Conservation (phyloP, 2,888 invertebrate genomes). For the Danaus chrysippus region DNA sequence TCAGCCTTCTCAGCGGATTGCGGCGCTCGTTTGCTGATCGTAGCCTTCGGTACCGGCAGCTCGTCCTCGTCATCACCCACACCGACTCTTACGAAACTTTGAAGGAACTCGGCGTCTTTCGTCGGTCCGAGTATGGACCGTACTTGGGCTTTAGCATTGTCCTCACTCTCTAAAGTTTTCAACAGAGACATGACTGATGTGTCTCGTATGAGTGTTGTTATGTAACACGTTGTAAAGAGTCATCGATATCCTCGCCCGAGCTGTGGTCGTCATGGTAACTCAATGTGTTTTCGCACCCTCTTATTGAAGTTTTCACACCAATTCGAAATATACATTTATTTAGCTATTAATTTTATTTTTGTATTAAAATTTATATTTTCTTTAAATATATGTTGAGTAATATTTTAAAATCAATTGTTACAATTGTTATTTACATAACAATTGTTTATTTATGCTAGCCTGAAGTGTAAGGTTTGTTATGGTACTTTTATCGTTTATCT, state of each 20-base stretch:
- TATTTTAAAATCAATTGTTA: no score
- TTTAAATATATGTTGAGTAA: not conserved
- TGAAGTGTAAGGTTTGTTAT: no score
- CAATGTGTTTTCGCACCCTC: conserved; percentile 68
- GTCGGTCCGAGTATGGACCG: conserved; percentile 82
- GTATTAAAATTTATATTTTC: not conserved
- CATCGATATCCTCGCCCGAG: conserved; percentile 68
- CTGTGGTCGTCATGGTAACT: conserved; percentile 68
- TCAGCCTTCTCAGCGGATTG: conserved; percentile 53
- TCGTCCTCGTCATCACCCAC: conserved; percentile 78
- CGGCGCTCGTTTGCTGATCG: conserved; percentile 67
- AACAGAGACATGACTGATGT: conserved; percentile 18
- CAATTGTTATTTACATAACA: no score
- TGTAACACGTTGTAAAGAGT: conserved; percentile 57
- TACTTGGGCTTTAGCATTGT: conserved; percentile 69
- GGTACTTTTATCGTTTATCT: no score
- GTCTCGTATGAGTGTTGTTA: conserved; percentile 39
- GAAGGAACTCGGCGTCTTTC: conserved; percentile 86
- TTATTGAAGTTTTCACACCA: conserved; percentile 46
- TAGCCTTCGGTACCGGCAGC: conserved; percentile 59
- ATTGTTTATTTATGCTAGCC: no score
- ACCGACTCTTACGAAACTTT: conserved; percentile 88
- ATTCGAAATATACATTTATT: conserved; percentile 37
- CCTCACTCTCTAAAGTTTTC: conserved; percentile 51
- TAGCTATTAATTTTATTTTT: conserved; percentile 6